Percentiles rank a stretch among this genome's conserved stretches.
Conservation (phyloP, 1,140 invertebrate genomes). For the Papilio polytes region DNA sequence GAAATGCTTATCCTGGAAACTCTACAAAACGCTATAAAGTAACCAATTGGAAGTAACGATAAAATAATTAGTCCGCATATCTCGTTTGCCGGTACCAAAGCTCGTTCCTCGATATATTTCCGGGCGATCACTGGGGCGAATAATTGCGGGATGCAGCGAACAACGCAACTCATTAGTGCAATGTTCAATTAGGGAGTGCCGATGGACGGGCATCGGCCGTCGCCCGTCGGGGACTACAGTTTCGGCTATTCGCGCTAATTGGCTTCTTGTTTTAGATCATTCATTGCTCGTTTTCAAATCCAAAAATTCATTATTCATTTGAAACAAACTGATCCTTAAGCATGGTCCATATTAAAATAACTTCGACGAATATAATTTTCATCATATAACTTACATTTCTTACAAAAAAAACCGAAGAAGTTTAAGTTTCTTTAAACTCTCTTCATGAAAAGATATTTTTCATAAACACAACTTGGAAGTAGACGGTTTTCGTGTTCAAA, state of each 20-base stretch:
- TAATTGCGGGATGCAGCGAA: constrained; percentile 59
- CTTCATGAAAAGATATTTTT: not conserved
- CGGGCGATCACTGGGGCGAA: constrained; percentile 71
- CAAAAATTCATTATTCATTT: not conserved
- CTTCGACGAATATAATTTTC: too few species aligned
- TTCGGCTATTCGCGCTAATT: constrained; percentile 29
- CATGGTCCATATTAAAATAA: not conserved
- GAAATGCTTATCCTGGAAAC: not conserved
- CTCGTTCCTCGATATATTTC: constrained; percentile 70
- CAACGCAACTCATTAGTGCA: constrained; percentile 46
- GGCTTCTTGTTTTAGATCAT: constrained; percentile 21
- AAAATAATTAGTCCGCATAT: constrained; percentile 65
- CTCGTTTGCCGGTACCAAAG: constrained; percentile 52
- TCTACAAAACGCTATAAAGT: not conserved
- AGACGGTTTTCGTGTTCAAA: not conserved
- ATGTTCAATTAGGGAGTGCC: constrained; percentile 59
- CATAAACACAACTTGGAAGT: not conserved
- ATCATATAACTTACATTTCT: too few species aligned
- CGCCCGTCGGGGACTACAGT: constrained; percentile 26
- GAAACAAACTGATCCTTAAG: not conserved
- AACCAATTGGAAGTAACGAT: constrained; percentile 34
- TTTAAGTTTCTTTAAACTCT: too few species aligned
- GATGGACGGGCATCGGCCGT: constrained; percentile 47
- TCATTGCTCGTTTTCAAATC: not conserved
- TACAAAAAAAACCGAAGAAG: not conserved